Base-by-base conservation (phyloP, 2,113 vertebrate genomes). In the Willisornis vidua region DNA sequence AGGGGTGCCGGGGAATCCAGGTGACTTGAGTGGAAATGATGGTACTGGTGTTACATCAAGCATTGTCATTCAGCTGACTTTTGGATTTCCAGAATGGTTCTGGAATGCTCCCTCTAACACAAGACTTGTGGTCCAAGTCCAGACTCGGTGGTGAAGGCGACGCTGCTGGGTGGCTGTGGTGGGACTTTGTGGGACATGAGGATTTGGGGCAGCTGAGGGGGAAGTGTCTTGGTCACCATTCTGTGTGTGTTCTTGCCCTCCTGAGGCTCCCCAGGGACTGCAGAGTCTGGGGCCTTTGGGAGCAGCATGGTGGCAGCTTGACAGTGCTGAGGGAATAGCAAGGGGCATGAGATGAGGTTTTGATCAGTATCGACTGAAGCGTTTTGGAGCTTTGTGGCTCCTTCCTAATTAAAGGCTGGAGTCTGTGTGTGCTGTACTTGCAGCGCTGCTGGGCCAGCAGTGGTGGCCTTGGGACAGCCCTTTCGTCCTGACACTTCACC, bases 181-280 rank as follows among this genome's bases (percentile, higher is more conserved):
- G 61, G 57, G 22, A 5, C 57, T 57, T 31, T 26, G 28, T 48
- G 63, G 62, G 24, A 3, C 39, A 57, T 8, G 17, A 9, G 55
- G 37, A 20, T 76, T 58, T 91, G 75, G 31, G 45, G 57, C 11
- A 3, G 28, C 33, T 11, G 58, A 66, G 19, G 12, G 49, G 8
- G 19, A 43, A n/a, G 12, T 4, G 2, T 20, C 51, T 74, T 26
- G 19, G 37, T 58, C 54, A 14, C 25, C 14, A 8, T 31, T 62
- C 25, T 0, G 0, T n/a, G 12, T 0, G 14, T 29, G 29, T 48
- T 61, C 26, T 37, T 37, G 19, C 9, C 15, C 26, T 71, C 10
- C 18, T 17, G 35, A 82, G 19, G 19, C 17, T 68, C 58, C 77
- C 15, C 11, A 2, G 9, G 51, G 31, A 4, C 5, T 2, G 17